A percentile compares a stretch with the other conserved stretches of the same genome.
These are phyloP conservation scores for Phrynocephalus guinanensis DNA, from an alignment of 2,797 vertebrate species.

Conservation along the genomic window DNA sequence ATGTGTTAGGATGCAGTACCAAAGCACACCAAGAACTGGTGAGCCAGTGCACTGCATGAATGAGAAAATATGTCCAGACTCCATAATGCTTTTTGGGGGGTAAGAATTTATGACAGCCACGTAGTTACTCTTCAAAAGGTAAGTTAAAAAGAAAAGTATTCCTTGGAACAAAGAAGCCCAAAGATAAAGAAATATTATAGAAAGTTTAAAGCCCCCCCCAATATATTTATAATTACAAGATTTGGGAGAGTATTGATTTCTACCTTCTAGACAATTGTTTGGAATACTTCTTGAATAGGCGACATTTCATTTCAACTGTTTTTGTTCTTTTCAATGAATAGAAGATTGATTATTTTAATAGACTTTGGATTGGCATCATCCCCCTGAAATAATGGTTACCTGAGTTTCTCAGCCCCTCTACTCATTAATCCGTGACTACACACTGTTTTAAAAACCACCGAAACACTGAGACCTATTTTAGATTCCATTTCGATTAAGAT, in stretches of 20 bases:
- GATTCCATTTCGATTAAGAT: constrained; percentile 15
- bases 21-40: not conserved
- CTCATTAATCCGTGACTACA: not conserved
- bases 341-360: constrained; percentile 13
- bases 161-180: not conserved
- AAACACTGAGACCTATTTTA: not conserved
- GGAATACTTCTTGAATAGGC: constrained; percentile 19
- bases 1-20: not conserved
- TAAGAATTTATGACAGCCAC: not conserved
- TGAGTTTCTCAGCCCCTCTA: not conserved
- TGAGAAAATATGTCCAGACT: too few relatives aligned
- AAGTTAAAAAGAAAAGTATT: not conserved
- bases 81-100: not conserved
- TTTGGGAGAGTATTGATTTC: not conserved
- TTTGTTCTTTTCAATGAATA: constrained; percentile 24
- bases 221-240: not conserved
- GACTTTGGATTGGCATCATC: not conserved
- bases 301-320: constrained; percentile 12
- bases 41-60: not conserved
- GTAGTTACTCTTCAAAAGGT: not conserved
- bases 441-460: fast-evolving
- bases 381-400: not conserved
- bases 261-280: not conserved
- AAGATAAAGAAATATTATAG: not conserved
- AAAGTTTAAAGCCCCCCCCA: not conserved